Evolutionary conservation across 2,797 vertebrate genomes (phyloP), one percentile per base, ranked within the genome.

Genomic region (Sternarchorhynchus goeldii): DNA sequence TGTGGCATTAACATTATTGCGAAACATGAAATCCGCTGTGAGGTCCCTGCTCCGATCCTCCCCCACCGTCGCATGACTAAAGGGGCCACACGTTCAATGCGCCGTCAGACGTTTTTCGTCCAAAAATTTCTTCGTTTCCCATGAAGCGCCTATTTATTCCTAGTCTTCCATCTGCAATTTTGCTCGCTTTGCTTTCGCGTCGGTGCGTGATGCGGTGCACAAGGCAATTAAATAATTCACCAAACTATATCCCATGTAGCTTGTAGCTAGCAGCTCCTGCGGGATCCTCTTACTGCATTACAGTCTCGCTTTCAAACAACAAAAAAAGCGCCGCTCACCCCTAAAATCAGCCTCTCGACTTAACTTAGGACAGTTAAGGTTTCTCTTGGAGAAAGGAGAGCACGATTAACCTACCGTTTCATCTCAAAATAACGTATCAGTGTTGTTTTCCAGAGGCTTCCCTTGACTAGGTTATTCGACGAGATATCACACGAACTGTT

Each of bases 1-100:
- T 69, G 77, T 57, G 83, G 76, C 64, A 73, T 84, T 63, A 82
- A 85, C 73, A 81, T 86, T 83, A 72, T 81, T 80, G 79, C 69
- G 77, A 83, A 84, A 86, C 75, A 81, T 78, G 79, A 80, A 81
- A 85, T 86, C 78, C 76, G 57, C 70, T 73, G 89, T 78, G 72
- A 82, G 88, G 86, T 85, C 86, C 71, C 75, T 83, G 76, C 87
- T 85, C 89, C 85, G 81, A 84, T 83, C 85, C 86, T 87, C 88
- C 90, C 89, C 86, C 87, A 84, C 87, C 89, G 73, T 88, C 89
- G 87, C 91, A 89, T 89, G 91, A 91, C 91, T 89, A 86, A 86
- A 83, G 76, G 85, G 84, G 83, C 84, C 82, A 85, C 80, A 75
- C 73, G 68, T 56, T 77, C 82, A 79, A 74, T 45, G 78, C 82